Percentiles rank a stretch among this genome's conserved stretches.
These are phyloP conservation scores for Formica exsecta DNA, from an alignment of 1,140 invertebrate species.

Conservation along the genomic window DNA sequence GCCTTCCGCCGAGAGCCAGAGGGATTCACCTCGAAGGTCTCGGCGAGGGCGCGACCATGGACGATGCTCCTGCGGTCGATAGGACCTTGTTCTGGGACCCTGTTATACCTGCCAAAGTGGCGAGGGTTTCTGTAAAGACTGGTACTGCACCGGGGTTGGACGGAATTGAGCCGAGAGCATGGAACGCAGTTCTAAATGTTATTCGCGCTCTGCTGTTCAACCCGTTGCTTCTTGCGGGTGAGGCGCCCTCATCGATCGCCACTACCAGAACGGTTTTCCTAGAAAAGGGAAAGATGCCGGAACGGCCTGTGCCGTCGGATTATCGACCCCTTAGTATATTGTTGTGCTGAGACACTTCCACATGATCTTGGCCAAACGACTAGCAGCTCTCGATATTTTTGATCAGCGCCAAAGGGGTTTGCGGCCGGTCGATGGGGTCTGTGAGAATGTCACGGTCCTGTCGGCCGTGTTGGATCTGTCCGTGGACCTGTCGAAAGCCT, in stretches of 20 bases:
- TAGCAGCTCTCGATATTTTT: background rate
- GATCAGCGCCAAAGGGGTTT: too few relatives aligned
- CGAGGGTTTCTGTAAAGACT: too few relatives aligned
- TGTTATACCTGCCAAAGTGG: background rate
- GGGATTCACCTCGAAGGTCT: constrained; percentile 21
- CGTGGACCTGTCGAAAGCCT: constrained; percentile 25
- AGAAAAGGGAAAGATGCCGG: constrained; percentile 69
- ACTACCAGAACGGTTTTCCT: constrained; percentile 30
- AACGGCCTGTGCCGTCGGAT: constrained; percentile 66
- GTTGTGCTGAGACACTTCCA: constrained; percentile 77
- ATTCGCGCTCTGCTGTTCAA: constrained; percentile 41
- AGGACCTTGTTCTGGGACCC: constrained; percentile 28
- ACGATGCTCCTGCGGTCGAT: background rate
- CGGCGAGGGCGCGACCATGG: background rate
- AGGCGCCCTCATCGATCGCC: background rate
- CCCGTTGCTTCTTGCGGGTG: constrained; percentile 4
- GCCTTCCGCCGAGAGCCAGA: background rate
- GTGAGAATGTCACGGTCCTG: constrained; percentile 19
- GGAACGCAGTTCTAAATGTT: background rate
- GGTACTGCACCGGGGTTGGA: constrained; percentile 35
- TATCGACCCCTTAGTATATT: constrained; percentile 81
- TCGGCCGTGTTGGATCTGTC: constrained; percentile 11
- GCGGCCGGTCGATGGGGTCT: background rate
- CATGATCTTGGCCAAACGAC: constrained; percentile 74
- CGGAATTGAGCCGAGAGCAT: constrained; percentile 4